These are phyloP conservation scores for Pyrgilauda ruficollis DNA, from an alignment of 2,113 vertebrate genomes.

Conservation along the genomic window DNA sequence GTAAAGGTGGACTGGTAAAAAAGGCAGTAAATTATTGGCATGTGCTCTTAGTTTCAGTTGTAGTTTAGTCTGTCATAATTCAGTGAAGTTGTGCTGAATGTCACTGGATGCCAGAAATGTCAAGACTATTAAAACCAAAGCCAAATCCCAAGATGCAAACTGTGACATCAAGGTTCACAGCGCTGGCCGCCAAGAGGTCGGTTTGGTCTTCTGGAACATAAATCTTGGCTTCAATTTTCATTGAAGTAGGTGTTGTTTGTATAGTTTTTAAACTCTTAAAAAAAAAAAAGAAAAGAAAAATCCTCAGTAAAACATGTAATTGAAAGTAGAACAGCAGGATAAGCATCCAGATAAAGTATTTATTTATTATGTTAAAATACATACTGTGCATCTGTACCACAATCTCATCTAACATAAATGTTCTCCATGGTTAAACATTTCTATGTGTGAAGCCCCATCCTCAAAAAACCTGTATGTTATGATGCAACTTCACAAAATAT, in stretches of 20 bases:
- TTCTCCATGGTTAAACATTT: neutral
- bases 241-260: neutral
- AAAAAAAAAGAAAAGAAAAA: neutral
- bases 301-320: neutral
- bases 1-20: neutral
- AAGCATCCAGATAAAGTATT: neutral
- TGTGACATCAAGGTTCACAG: neutral
- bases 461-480: neutral
- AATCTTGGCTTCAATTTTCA: neutral
- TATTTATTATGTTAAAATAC: neutral
- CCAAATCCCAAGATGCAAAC: neutral
- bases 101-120: neutral
- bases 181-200: neutral
- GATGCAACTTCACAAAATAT: neutral
- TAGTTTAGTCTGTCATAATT: neutral
- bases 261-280: accelerated
- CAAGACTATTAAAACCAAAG: neutral
- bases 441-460: neutral
- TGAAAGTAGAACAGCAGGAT: neutral
- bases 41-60: neutral
- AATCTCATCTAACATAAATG: neutral
- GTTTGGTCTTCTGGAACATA: neutral
- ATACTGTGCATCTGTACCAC: neutral
- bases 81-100: neutral
- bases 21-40: neutral